phyloP scores from a whole-genome alignment of 1,140 invertebrate species.

The Luehdorfia chinensis region DNA sequence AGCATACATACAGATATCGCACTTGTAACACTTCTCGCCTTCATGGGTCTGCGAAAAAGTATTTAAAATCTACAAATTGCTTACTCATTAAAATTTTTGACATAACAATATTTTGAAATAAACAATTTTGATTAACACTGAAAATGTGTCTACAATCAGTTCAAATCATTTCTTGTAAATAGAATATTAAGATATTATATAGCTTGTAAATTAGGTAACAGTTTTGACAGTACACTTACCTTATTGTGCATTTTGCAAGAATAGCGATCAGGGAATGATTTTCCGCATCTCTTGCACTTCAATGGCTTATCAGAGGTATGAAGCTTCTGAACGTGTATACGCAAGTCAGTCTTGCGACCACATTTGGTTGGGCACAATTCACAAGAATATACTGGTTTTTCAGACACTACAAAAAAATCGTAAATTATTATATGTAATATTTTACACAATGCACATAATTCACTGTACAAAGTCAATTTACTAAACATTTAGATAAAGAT shows the following conservation, averaged over 20 bases:
- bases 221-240: slow-evolving; percentile 44
- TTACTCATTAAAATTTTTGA: no score
- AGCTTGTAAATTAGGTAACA: no score
- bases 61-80: slow-evolving; percentile 12
- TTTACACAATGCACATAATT: no score
- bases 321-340: slow-evolving; percentile 97
- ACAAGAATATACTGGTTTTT: slow-evolving; percentile 97
- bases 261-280: slow-evolving; percentile 93
- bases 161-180: no score
- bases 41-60: slow-evolving; percentile 89
- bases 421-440: no score
- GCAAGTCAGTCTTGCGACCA: slow-evolving; percentile 96
- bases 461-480: no score
- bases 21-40: slow-evolving; percentile 98
- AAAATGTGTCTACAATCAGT: no score
- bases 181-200: no score
- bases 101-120: no score
- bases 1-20: slow-evolving; percentile 95
- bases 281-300: slow-evolving; percentile 95
- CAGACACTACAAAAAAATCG: slow-evolving; percentile 85
- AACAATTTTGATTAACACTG: no score
- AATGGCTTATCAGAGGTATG: slow-evolving; percentile 96
- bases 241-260: slow-evolving; percentile 83
- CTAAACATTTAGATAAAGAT: no score
- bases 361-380: slow-evolving; percentile 97